phyloP scores from a whole-genome alignment of 1,140 invertebrate genomes.

The Drosophila kanapiae region DNA sequence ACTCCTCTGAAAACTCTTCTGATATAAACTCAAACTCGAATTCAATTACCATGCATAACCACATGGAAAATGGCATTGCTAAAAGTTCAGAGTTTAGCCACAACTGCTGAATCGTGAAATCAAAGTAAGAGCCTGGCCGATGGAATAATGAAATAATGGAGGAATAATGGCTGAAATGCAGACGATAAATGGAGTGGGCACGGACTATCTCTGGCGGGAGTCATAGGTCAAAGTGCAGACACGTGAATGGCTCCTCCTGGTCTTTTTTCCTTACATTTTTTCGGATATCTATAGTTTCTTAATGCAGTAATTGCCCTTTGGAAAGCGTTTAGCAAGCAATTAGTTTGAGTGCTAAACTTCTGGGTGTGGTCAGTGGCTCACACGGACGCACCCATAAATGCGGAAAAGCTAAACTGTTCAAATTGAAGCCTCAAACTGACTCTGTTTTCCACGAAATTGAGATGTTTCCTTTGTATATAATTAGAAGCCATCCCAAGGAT shows the following conservation, averaged over 20 bases:
- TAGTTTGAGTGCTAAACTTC: constrained; percentile 65
- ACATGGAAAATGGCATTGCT: constrained; percentile 42
- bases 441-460: constrained; percentile 7
- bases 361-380: constrained; percentile 46
- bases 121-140: constrained; percentile 54
- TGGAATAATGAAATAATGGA: constrained; percentile 32
- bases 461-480: constrained; percentile 28
- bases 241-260: constrained; percentile 50
- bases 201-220: constrained; percentile 5
- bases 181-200: constrained; percentile 4
- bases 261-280: not conserved
- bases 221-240: constrained; percentile 70
- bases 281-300: constrained; percentile 61
- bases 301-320: constrained; percentile 75
- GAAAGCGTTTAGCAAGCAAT: constrained; percentile 74
- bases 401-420: constrained; percentile 11
- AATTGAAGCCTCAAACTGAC: not conserved
- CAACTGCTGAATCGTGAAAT: constrained; percentile 37
- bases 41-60: constrained; percentile 59
- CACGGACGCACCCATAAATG: constrained; percentile 25
- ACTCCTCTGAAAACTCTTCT: not conserved
- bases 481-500: constrained; percentile 33
- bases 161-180: constrained; percentile 50
- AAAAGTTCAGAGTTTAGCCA: constrained; percentile 55
- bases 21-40: constrained; percentile 47